Evolutionary conservation across 2,797 vertebrate species (phyloP).

Genomic region (Poeciliopsis paucimaculata): DNA sequence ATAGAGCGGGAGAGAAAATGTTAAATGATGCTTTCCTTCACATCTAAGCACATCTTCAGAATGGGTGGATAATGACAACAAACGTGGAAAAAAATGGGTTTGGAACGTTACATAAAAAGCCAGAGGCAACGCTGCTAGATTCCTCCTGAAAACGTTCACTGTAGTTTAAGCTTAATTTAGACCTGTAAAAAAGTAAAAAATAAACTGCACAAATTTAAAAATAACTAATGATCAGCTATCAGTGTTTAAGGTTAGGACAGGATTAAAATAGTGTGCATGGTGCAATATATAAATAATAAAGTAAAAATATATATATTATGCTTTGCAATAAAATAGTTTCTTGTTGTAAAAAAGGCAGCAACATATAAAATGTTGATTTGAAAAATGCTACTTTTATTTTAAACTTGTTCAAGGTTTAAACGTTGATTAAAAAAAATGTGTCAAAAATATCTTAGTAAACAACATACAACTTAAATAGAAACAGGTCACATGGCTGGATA

Average conservation of each 20-base stretch:
- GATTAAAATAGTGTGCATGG: not conserved
- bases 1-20: conserved; percentile 11
- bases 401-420: not conserved
- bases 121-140: not conserved
- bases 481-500: not conserved
- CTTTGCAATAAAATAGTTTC: not conserved
- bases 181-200: not conserved
- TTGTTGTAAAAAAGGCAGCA: not conserved
- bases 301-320: not conserved
- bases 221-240: not conserved
- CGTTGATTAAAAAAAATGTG: not conserved
- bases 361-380: not conserved
- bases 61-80: not conserved
- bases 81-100: not conserved
- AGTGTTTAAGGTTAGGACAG: not conserved
- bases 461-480: not conserved
- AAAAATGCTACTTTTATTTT: not conserved
- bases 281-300: not conserved
- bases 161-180: not conserved
- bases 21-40: not conserved
- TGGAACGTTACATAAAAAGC: not conserved
- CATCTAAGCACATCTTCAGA: not conserved
- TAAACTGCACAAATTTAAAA: not conserved
- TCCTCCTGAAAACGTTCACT: not conserved
- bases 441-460: not conserved